These are phyloP conservation scores for Hydractinia echinata DNA, from an alignment of 30 jellyfish, hydroid and myxozoan species.

Conservation along the genomic window DNA sequence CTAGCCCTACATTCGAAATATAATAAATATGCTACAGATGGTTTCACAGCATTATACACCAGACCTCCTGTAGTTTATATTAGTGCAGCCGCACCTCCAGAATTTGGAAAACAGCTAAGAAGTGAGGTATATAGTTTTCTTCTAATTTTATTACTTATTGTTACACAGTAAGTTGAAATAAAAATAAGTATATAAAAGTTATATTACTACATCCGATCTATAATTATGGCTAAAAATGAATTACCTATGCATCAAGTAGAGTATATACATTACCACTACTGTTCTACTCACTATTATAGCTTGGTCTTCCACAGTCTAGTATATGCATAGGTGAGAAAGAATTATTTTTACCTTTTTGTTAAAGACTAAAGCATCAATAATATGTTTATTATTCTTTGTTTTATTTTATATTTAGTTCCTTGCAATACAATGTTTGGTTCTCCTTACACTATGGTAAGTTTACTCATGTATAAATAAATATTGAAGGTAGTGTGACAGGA, in stretches of 20 bases:
- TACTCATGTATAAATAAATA: not conserved
- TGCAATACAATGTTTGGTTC: constrained; percentile 96
- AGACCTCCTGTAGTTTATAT: constrained; percentile 92
- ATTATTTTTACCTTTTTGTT: not conserved
- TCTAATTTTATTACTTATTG: not conserved
- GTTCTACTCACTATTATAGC: constrained; percentile 29
- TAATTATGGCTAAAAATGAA: no score
- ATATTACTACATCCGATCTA: no score
- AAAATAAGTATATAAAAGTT: no score
- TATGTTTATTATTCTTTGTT: not conserved
- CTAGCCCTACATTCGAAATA: constrained; percentile 73
- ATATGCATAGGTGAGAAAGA: constrained; percentile 61
- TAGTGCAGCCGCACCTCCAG: constrained; percentile 86
- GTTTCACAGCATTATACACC: constrained; percentile 88
- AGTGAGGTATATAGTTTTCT: constrained; percentile 42
- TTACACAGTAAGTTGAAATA: no score
- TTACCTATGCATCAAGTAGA: no score
- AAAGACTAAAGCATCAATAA: not conserved
- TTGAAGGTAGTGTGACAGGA: no score
- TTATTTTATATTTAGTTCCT: constrained; percentile 53
- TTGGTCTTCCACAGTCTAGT: constrained; percentile 96
- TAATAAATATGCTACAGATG: constrained; percentile 85
- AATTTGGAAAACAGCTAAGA: constrained; percentile 60
- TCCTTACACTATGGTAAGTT: constrained; percentile 77
- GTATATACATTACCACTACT: no score